A percentile compares a stretch with the other conserved stretches of the same genome.
phyloP scores from a whole-genome alignment of 2,113 vertebrate species.

The Microcebus ravelobensis region DNA sequence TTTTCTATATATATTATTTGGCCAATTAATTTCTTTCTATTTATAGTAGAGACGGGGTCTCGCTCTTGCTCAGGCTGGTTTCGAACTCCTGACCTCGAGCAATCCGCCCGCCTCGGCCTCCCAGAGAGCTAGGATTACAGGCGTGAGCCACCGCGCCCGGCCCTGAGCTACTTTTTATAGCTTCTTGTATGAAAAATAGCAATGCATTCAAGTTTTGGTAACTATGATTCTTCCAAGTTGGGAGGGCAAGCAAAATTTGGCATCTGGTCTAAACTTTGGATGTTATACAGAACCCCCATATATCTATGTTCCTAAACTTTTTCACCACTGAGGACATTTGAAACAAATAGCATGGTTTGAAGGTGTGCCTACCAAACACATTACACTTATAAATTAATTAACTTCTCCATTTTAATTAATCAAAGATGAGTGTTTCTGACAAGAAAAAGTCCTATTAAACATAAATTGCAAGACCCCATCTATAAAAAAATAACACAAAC shows the following conservation, averaged over 20 bases:
- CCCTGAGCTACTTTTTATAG: slow-evolving; percentile 40
- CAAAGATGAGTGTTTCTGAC: slow-evolving; percentile 34
- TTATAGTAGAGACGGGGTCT: too few species aligned
- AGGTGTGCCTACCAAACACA: slow-evolving; percentile 27
- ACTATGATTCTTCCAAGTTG: not conserved
- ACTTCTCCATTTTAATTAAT: slow-evolving; percentile 40
- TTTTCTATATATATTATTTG: too few species aligned
- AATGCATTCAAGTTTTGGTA: slow-evolving; percentile 15
- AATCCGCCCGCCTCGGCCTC: too few species aligned
- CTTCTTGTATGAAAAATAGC: slow-evolving; percentile 36
- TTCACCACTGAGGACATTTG: not conserved
- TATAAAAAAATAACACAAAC: too few species aligned
- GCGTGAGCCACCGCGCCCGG: too few species aligned
- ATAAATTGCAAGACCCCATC: not conserved
- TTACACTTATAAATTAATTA: not conserved
- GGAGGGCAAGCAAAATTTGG: slow-evolving; percentile 31
- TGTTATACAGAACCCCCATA: not conserved
- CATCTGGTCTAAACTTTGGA: slow-evolving; percentile 7
- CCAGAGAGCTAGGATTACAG: too few species aligned
- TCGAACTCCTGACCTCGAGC: too few species aligned
- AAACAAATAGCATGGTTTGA: not conserved
- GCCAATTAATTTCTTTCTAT: too few species aligned
- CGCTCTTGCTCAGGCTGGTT: too few species aligned
- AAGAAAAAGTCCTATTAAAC: slow-evolving; percentile 32
- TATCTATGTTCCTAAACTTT: slow-evolving; percentile 6